Conservation (phyloP, 2,797 vertebrate genomes). For the Pachyuromys duprasi region DNA sequence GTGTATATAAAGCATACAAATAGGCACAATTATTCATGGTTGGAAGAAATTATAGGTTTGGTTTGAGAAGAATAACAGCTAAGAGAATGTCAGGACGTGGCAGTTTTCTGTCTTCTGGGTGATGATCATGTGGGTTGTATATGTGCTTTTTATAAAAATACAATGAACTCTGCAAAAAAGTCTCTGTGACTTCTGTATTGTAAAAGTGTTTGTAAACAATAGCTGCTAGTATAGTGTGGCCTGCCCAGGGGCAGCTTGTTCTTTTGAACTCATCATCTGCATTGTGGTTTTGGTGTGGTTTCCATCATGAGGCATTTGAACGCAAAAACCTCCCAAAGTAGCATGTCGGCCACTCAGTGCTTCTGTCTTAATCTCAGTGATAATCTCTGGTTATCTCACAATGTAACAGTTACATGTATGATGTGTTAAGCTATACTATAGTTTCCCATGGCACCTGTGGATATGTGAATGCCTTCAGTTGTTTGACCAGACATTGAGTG, state of each 20-base stretch:
- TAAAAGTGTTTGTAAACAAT: slow-evolving; percentile 1
- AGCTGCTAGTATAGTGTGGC: neutral
- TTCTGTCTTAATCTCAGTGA: neutral
- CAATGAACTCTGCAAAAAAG: neutral
- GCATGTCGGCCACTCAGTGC: neutral
- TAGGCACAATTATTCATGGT: neutral
- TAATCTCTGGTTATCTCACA: neutral
- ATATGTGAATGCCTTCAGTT: rapidly evolving
- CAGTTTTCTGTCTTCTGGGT: neutral
- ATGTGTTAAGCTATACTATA: neutral
- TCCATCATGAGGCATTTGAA: neutral
- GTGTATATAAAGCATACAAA: neutral
- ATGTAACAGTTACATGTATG: neutral
- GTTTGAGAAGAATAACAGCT: neutral
- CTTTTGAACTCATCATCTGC: neutral
- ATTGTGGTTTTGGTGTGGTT: neutral
- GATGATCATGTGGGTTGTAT: neutral
- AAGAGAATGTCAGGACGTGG: neutral
- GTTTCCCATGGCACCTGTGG: no score
- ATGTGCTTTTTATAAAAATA: neutral
- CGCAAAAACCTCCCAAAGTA: neutral
- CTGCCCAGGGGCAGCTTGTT: neutral
- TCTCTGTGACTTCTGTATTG: neutral
- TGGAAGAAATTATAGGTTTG: neutral
- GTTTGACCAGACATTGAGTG: neutral